Conservation (phyloP, 2,113 vertebrate species). For the Mirounga angustirostris region DNA sequence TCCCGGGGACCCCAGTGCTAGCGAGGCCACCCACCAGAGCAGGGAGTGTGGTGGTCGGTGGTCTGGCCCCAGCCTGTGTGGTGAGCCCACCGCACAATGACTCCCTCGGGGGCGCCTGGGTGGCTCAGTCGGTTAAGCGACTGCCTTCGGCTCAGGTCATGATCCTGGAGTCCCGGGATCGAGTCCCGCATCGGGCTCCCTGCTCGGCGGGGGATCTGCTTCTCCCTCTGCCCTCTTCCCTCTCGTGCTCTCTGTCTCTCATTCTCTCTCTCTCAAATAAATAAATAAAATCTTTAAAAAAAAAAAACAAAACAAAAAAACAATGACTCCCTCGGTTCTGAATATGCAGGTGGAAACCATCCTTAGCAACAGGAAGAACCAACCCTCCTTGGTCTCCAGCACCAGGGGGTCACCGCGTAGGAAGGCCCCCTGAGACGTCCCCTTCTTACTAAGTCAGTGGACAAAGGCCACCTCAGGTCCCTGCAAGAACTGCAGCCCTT, state of each 20-base stretch:
- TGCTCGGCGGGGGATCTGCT: too few species aligned
- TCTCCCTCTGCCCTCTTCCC: too few species aligned
- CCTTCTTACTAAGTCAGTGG: too few species aligned
- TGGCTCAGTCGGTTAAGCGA: too few species aligned
- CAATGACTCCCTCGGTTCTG: neutral
- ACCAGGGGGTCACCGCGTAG: accelerated
- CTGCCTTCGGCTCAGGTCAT: too few species aligned
- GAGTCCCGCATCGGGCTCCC: too few species aligned
- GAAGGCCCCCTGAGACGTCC: neutral
- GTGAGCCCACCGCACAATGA: neutral
- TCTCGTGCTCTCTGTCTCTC: too few species aligned
- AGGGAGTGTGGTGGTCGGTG: accelerated
- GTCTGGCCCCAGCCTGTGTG: accelerated
- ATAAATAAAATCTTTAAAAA: too few species aligned
- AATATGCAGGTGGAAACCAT: neutral
- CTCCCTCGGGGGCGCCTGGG: too few species aligned
- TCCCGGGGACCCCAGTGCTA: neutral
- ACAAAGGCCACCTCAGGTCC: accelerated
- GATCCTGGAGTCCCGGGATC: too few species aligned
- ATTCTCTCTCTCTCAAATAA: too few species aligned
- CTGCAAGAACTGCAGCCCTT: neutral
- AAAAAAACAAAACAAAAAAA: too few species aligned
- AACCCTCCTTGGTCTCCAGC: neutral
- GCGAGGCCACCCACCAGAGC: neutral
- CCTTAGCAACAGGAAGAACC: neutral